Evolutionary conservation across 2,797 vertebrate genomes (phyloP).

Genomic region (Cyclopterus lumpus): DNA sequence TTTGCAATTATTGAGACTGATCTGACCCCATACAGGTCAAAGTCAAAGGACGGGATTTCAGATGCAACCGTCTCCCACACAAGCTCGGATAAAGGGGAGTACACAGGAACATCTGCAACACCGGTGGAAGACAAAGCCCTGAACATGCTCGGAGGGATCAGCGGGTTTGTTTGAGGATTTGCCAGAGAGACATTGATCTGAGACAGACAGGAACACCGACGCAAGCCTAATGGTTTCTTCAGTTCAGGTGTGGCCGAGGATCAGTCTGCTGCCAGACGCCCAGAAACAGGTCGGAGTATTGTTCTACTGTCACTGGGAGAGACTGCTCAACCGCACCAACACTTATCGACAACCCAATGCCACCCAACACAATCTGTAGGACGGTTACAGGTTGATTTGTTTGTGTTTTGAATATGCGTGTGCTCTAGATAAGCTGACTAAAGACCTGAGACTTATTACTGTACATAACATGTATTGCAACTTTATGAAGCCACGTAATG

Average conservation of each 20-base stretch:
- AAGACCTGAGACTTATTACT: not conserved
- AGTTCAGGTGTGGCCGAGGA: conserved; percentile 10
- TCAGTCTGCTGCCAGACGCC: not conserved
- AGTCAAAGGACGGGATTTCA: not conserved
- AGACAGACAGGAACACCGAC: not conserved
- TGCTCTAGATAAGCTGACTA: not conserved
- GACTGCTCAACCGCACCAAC: not conserved
- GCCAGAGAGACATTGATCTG: not conserved
- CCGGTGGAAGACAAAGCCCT: not conserved
- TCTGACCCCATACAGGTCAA: too few relatives aligned
- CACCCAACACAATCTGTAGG: not conserved
- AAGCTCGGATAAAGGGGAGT: not conserved
- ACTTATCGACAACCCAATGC: not conserved
- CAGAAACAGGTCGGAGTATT: conserved; percentile 5
- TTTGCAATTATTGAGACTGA: too few relatives aligned
- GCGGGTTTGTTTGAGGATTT: not conserved
- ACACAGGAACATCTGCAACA: not conserved
- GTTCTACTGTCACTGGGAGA: not conserved
- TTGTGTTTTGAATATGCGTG: not conserved
- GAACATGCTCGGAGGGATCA: not conserved
- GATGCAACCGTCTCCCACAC: not conserved
- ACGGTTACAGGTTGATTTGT: too few relatives aligned
- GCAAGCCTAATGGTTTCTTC: not conserved
- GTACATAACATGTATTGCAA: not conserved
- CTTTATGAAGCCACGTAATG: not conserved